Evolutionary conservation across 2,888 invertebrate species (phyloP), one percentile per base, ranked within the genome.

Genomic region (Amorpha juglandis): DNA sequence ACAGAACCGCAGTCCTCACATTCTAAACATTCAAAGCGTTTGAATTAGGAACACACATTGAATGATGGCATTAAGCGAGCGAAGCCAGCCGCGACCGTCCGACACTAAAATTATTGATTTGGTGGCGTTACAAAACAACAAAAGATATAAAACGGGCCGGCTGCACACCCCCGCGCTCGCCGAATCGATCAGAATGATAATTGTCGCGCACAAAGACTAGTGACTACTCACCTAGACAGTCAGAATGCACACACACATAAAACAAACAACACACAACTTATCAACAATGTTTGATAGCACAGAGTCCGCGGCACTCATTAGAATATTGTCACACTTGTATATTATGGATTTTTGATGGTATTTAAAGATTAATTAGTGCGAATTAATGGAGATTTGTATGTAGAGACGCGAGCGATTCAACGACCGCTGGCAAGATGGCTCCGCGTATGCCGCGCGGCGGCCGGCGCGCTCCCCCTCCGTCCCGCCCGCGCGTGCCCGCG

Each of bases 151-250:
- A 91, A 91, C 88, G 86, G 84, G 80, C 88, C 84, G 85, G 83
- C 83, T 83, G 87, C 89, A 86, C 90, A 85, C 91, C 90, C 91
- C 89, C 91, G 89, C 91, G 87, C 90, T 83, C 73, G 78, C 83
- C 85, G 90, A 92, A 92, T 92, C 92, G 92, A 92, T 92, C 87
- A 87, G 82, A 90, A 91, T 91, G 92, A 93, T 93, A 92, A 93
- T 92, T 93, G 93, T 93, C 92, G 90, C 91, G 89, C 92, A 92
- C 92, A 92, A 91, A 90, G 89, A 90, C 86, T 86, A 84, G 80
- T 84, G 85, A 88, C 87, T 88, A 91, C 92, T 91, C 90, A 91
- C 90, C 91, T 90, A 90, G 88, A 86, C 88, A 86, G 80, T 82
- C 79, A 86, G 86, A 90, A 89, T 90, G 89, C 89, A 90, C 88